Conservation (phyloP, 2,113 vertebrate genomes). For the Aegithalos caudatus region DNA sequence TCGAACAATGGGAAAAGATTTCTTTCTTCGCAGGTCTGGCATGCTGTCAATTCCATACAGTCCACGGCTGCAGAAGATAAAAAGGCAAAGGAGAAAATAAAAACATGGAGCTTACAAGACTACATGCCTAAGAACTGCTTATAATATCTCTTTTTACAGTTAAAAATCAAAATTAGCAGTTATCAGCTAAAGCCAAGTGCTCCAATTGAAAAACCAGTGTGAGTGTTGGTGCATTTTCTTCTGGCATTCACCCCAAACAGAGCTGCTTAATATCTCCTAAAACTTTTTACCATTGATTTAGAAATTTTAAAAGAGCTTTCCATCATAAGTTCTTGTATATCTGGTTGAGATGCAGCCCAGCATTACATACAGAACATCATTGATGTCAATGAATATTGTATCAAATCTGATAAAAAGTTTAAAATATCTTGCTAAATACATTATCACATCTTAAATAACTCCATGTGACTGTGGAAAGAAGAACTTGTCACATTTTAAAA, state of each 20-base stretch:
- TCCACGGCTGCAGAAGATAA: constrained; percentile 74
- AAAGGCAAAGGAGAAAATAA: constrained; percentile 41
- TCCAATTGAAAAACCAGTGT: background rate
- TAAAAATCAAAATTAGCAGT: background rate
- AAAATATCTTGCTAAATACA: background rate
- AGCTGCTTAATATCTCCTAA: background rate
- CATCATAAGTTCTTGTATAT: background rate
- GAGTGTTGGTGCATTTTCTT: background rate
- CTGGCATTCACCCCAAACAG: background rate
- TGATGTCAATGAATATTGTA: background rate
- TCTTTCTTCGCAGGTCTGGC: constrained; percentile 96
- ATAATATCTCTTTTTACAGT: background rate
- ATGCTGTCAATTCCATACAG: constrained; percentile 98
- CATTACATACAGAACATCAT: background rate
- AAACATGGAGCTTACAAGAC: background rate
- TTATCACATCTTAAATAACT: background rate
- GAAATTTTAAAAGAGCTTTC: background rate
- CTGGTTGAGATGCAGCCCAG: background rate
- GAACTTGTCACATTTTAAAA: background rate
- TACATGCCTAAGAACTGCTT: background rate
- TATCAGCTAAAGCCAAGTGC: background rate
- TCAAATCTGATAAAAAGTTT: background rate
- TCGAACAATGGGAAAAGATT: constrained; percentile 92
- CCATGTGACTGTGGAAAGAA: background rate
- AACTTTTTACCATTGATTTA: background rate